These are phyloP conservation scores for Petrocephalus sullivani DNA, from an alignment of 2,797 vertebrate genomes.

Conservation along the genomic window DNA sequence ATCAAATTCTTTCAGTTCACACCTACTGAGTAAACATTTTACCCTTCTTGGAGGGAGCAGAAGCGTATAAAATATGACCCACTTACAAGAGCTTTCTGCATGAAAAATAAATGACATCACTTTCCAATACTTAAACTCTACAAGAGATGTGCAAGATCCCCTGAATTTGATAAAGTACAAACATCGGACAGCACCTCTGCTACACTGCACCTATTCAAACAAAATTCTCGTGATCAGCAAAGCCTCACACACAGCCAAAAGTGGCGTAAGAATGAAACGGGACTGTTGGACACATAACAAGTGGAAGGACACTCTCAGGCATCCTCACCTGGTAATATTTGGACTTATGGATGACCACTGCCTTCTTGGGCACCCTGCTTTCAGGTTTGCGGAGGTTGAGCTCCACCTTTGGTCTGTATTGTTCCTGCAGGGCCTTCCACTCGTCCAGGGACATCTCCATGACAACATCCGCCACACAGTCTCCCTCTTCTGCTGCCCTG, in stretches of 20 bases:
- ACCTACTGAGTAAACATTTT: neutral
- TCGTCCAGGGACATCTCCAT: slow-evolving; percentile 92
- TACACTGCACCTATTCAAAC: neutral
- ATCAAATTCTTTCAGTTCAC: neutral
- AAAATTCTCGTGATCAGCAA: neutral
- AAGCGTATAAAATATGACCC: neutral
- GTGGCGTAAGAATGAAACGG: neutral
- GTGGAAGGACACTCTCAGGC: neutral
- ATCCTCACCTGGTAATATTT: slow-evolving; percentile 73
- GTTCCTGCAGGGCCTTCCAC: slow-evolving; percentile 85
- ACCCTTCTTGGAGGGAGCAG: neutral
- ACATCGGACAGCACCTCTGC: neutral
- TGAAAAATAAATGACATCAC: neutral
- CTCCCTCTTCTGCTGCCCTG: slow-evolving; percentile 44
- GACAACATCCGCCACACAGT: slow-evolving; percentile 68
- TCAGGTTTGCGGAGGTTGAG: slow-evolving; percentile 91
- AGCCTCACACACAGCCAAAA: neutral
- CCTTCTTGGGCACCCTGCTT: slow-evolving; percentile 78
- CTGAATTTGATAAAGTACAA: neutral
- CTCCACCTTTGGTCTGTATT: slow-evolving; percentile 76
- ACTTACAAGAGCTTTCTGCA: neutral
- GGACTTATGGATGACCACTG: slow-evolving; percentile 90
- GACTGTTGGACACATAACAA: neutral
- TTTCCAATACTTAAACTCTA: neutral
- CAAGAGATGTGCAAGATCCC: neutral